Evolutionary conservation across 2,113 vertebrate species (phyloP).

Genomic region (Ovis canadensis): DNA sequence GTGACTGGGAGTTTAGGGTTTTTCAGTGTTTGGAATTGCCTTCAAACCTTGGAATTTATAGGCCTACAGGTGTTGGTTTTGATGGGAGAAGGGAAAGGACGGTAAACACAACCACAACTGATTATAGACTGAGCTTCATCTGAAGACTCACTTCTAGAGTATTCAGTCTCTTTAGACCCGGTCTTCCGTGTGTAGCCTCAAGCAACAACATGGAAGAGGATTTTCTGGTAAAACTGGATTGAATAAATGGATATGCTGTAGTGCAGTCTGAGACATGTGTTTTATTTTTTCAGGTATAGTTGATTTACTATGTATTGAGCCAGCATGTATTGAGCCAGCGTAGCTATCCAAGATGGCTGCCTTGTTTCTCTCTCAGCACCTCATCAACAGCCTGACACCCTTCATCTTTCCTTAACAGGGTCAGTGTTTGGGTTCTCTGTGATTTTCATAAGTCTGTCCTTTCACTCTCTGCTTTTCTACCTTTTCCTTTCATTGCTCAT

Average conservation of each 20-base stretch:
- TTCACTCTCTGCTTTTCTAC: background rate
- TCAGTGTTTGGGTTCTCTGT: conserved; percentile 13
- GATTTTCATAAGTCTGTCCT: conserved; percentile 23
- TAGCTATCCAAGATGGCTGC: background rate
- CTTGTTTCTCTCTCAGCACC: background rate
- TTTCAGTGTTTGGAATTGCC: background rate
- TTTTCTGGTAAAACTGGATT: background rate
- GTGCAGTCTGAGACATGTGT: background rate
- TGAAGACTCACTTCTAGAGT: background rate
- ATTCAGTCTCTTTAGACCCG: background rate
- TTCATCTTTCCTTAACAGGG: conserved; percentile 1
- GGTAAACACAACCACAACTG: background rate
- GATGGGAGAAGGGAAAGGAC: background rate
- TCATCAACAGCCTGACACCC: background rate
- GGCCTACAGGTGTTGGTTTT: background rate
- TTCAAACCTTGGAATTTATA: background rate
- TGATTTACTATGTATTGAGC: background rate
- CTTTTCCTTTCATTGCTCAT: background rate
- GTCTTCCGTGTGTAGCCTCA: background rate
- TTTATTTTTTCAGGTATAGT: background rate
- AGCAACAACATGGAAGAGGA: background rate
- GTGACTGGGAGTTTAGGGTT: background rate
- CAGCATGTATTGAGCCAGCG: background rate
- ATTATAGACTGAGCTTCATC: background rate
- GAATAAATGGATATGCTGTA: background rate